phyloP scores from a whole-genome alignment of 2,888 invertebrate genomes.

The Cactoblastis cactorum region DNA sequence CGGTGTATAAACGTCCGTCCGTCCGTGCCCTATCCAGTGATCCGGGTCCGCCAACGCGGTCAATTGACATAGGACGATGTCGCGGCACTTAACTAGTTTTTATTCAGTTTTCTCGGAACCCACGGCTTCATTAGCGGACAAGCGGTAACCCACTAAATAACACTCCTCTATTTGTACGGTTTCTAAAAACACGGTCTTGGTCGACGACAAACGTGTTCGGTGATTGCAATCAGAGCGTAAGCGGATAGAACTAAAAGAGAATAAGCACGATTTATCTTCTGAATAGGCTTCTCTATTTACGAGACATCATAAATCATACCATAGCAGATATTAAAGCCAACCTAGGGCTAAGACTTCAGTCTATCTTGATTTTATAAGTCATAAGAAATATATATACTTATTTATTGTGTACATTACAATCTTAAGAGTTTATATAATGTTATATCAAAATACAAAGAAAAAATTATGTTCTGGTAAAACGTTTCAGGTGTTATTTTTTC shows the following conservation, averaged over 20 bases:
- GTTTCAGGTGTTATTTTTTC: no score
- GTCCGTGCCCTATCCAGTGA: not conserved
- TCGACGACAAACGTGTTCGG: not conserved
- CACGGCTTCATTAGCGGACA: constrained; percentile 3
- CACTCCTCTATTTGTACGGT: not conserved
- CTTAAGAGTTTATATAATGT: no score
- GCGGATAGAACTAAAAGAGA: not conserved
- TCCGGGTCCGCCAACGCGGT: not conserved
- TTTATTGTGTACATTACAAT: no score
- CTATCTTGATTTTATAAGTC: no score
- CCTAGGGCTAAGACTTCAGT: no score
- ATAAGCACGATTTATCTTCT: not conserved
- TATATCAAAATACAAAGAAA: no score
- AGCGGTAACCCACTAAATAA: not conserved
- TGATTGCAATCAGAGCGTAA: not conserved
- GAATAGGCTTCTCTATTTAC: not conserved
- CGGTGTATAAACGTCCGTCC: not conserved
- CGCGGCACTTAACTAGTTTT: not conserved
- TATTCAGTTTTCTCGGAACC: not conserved
- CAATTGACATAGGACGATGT: not conserved
- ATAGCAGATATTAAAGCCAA: no score
- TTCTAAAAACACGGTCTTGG: not conserved
- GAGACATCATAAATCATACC: no score
- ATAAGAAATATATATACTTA: no score
- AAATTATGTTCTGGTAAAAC: no score